Conservation (phyloP, 2,888 invertebrate species). For the Rhagonycha fulva region DNA sequence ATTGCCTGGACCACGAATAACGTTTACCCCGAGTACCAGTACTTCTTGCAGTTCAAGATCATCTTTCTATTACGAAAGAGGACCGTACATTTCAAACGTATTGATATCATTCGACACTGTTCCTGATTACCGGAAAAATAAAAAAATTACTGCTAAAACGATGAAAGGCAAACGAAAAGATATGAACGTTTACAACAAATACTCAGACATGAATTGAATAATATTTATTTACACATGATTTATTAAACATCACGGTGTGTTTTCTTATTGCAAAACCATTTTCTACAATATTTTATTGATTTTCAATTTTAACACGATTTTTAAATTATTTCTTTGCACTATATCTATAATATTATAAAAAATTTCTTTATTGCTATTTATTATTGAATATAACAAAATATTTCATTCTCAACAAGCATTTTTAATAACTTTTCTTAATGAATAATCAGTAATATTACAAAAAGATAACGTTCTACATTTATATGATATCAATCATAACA, state of each 20-base stretch:
- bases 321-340: not conserved
- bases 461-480: too few relatives aligned
- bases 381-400: not conserved
- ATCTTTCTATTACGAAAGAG: constrained; percentile 13
- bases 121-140: constrained; percentile 5
- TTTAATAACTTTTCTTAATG: not conserved
- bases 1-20: constrained; percentile 37
- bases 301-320: not conserved
- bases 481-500: too few relatives aligned
- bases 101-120: constrained; percentile 5
- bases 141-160: not conserved
- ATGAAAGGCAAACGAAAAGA: not conserved
- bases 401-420: not conserved
- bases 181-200: not conserved
- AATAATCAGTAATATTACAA: too few relatives aligned
- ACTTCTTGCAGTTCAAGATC: constrained; percentile 27
- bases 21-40: constrained; percentile 30
- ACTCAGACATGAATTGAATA: not conserved
- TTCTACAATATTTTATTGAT: not conserved
- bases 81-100: constrained; percentile 12
- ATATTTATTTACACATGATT: not conserved
- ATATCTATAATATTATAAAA: not conserved
- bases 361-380: not conserved
- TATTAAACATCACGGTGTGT: not conserved
- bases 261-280: not conserved